Conservation (phyloP, 23 tunicate genomes). For the Phallusia fumigata region DNA sequence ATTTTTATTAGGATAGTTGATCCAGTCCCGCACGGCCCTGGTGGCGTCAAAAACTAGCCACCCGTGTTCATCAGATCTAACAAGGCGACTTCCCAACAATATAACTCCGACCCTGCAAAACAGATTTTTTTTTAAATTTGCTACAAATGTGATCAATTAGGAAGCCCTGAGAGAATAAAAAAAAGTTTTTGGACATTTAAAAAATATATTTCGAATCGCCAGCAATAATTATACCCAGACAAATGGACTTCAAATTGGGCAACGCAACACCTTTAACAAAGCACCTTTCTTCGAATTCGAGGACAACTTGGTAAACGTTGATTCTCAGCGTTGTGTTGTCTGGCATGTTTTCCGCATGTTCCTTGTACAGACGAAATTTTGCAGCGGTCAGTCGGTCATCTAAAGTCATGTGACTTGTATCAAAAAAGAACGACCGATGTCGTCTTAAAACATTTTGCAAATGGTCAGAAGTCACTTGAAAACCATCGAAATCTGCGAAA, state of each 20-base stretch:
- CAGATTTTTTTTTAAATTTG: neutral
- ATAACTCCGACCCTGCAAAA: constrained; percentile 3
- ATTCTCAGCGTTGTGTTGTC: constrained; percentile 69
- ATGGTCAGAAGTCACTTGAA: neutral
- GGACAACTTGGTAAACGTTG: constrained; percentile 62
- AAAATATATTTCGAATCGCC: too few species aligned
- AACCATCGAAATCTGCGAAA: neutral
- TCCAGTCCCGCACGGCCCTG: constrained; percentile 52
- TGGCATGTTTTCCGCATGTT: constrained; percentile 15
- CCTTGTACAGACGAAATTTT: constrained; percentile 84
- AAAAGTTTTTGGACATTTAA: too few species aligned
- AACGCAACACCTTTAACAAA: neutral
- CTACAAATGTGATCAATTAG: neutral
- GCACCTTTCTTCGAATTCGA: constrained; percentile 23
- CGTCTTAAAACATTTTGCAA: constrained; percentile 32
- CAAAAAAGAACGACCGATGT: constrained; percentile 63
- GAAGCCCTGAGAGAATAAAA: too few species aligned
- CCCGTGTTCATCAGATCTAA: constrained; percentile 52
- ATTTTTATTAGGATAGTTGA: constrained; percentile 34
- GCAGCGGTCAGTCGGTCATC: constrained; percentile 49
- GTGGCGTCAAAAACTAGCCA: constrained; percentile 87
- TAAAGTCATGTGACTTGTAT: constrained; percentile 32
- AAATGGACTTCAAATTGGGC: too few species aligned
- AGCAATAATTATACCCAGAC: too few species aligned
- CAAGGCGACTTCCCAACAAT: constrained; percentile 61